Evolutionary conservation across 2,113 vertebrate species (phyloP).

Genomic region (Pyrgilauda ruficollis): DNA sequence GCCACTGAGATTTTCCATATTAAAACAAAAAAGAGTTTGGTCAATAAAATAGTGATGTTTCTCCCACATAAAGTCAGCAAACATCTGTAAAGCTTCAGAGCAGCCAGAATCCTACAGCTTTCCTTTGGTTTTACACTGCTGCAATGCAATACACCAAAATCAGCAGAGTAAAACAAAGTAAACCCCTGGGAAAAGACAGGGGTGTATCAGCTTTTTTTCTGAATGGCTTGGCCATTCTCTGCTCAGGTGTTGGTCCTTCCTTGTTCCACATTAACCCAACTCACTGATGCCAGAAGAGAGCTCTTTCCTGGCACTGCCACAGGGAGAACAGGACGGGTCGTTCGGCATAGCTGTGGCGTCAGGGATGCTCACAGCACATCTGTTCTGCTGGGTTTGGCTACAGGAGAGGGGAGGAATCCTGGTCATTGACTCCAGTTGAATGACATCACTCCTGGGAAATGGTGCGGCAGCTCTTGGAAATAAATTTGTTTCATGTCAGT

Average conservation of each 20-base stretch:
- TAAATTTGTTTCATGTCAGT: not conserved
- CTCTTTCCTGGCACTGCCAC: not conserved
- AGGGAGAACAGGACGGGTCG: not conserved
- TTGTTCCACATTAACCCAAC: not conserved
- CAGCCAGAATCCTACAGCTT: not conserved
- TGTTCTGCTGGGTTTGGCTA: not conserved
- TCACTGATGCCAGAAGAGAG: not conserved
- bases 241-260: not conserved
- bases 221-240: not conserved
- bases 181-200: not conserved
- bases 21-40: conserved; percentile 22
- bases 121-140: not conserved
- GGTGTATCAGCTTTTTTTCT: not conserved
- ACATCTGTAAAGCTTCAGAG: conserved; percentile 43
- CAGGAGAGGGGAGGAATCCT: not conserved
- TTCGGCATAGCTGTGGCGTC: not conserved
- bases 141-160: not conserved
- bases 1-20: conserved; percentile 54
- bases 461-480: not conserved
- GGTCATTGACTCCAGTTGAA: not conserved
- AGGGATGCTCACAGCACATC: not conserved
- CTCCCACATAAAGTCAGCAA: not conserved
- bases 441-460: not conserved
- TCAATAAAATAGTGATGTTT: conserved; percentile 23
- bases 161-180: not conserved